phyloP scores from a whole-genome alignment of 2,888 invertebrate species.

The Heliconius charithonia region DNA sequence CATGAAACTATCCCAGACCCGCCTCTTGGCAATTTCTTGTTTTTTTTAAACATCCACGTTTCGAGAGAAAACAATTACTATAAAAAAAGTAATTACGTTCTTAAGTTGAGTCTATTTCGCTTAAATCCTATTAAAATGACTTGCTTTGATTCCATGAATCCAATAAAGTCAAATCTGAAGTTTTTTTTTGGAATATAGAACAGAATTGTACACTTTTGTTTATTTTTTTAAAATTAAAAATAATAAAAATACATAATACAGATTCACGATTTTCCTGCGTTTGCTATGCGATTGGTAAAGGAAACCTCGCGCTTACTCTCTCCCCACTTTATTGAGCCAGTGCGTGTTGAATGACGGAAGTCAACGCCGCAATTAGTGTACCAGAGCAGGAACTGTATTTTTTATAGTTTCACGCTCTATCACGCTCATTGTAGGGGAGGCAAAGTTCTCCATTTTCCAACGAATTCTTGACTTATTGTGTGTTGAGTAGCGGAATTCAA shows the following conservation, averaged over 20 bases:
- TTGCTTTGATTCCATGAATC: background rate
- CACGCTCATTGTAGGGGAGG: no score
- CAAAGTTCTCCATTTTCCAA: no score
- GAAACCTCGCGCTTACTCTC: background rate
- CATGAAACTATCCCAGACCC: slow-evolving; percentile 51
- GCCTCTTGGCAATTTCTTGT: slow-evolving; percentile 42
- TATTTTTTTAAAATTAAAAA: background rate
- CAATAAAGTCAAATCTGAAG: background rate
- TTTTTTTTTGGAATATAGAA: background rate
- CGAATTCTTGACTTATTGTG: no score
- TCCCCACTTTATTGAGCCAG: background rate
- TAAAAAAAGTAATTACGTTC: slow-evolving; percentile 20
- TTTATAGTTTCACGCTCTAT: no score
- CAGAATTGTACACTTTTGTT: background rate
- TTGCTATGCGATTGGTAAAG: background rate
- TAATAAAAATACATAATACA: background rate
- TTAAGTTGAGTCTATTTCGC: slow-evolving; percentile 4
- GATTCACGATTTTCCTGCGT: background rate
- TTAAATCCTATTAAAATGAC: slow-evolving; percentile 14
- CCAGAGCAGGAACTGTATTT: background rate
- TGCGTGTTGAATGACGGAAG: slow-evolving; percentile 5
- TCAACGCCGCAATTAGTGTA: background rate
- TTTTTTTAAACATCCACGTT: slow-evolving; percentile 28
- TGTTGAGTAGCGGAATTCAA: no score
- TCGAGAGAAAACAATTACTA: slow-evolving; percentile 17